A percentile compares a stretch with the other conserved stretches of the same genome.
phyloP scores from a whole-genome alignment of 2,888 invertebrate species.

The Drosophila lutescens region DNA sequence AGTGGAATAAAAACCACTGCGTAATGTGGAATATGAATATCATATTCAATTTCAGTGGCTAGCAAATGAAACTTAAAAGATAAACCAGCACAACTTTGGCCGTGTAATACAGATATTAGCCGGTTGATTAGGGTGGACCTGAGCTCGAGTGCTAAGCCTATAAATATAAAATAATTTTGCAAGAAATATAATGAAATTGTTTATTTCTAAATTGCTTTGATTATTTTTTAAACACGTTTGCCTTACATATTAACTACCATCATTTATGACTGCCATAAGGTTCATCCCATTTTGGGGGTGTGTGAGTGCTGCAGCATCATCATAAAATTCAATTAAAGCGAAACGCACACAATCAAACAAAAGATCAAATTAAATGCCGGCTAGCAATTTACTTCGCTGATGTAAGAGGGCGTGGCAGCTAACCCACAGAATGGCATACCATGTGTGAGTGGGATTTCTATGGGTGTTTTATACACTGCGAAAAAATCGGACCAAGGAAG shows the following conservation, averaged over 20 bases:
- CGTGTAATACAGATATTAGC: not conserved
- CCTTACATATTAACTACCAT: no score
- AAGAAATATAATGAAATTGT: no score
- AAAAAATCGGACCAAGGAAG: not conserved
- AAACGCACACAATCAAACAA: slow-evolving; percentile 79
- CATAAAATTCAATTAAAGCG: slow-evolving; percentile 79
- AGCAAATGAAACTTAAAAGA: not conserved
- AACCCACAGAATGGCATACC: slow-evolving; percentile 5
- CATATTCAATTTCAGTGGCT: not conserved
- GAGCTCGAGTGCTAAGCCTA: no score
- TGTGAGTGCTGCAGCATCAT: slow-evolving; percentile 54
- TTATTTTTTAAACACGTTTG: no score
- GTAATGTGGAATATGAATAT: slow-evolving; percentile 9
- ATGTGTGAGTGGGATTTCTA: not conserved
- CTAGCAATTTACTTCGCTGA: slow-evolving; percentile 73
- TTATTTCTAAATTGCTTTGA: no score
- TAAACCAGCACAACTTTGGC: not conserved
- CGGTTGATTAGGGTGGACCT: not conserved
- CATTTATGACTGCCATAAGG: not conserved
- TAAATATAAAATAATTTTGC: no score
- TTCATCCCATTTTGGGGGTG: slow-evolving; percentile 6
- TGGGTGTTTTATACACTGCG: not conserved
- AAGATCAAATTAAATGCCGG: slow-evolving; percentile 79
- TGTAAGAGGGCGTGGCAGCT: slow-evolving; percentile 58
- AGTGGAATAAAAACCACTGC: slow-evolving; percentile 1